These are phyloP conservation scores for Parnassius glacialis DNA, from an alignment of 2,888 invertebrate genomes.

Conservation along the genomic window DNA sequence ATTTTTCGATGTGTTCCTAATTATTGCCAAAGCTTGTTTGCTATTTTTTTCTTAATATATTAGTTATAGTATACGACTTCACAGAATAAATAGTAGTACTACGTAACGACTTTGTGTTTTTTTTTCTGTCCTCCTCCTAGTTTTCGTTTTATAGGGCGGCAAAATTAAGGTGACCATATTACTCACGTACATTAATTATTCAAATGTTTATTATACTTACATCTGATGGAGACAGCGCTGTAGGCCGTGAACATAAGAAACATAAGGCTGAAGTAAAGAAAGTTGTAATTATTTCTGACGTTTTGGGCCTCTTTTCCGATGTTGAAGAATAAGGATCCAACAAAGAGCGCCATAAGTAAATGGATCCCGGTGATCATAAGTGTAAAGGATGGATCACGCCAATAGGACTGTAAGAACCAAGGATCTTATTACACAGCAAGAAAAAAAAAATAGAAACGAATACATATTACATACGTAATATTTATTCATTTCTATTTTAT, in stretches of 20 bases:
- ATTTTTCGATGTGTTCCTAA: no score
- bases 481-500: no score
- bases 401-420: conserved; percentile 68
- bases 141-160: no score
- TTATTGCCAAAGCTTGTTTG: no score
- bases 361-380: conserved; percentile 90
- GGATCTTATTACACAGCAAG: not conserved
- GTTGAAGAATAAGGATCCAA: conserved; percentile 90
- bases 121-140: no score
- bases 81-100: no score
- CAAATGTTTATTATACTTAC: conserved; percentile 82
- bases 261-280: conserved; percentile 94
- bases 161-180: no score
- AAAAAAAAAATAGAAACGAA: not conserved
- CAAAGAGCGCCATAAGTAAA: conserved; percentile 87
- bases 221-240: conserved; percentile 92
- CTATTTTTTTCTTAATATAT: no score
- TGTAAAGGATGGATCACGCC: conserved; percentile 88
- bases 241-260: conserved; percentile 97
- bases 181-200: no score
- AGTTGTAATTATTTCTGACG: conserved; percentile 92
- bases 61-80: no score
- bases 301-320: conserved; percentile 93
- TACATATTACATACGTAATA: not conserved
- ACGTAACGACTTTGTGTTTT: no score